These are phyloP conservation scores for Miopithecus talapoin DNA, from an alignment of 2,797 vertebrate genomes.

Conservation along the genomic window DNA sequence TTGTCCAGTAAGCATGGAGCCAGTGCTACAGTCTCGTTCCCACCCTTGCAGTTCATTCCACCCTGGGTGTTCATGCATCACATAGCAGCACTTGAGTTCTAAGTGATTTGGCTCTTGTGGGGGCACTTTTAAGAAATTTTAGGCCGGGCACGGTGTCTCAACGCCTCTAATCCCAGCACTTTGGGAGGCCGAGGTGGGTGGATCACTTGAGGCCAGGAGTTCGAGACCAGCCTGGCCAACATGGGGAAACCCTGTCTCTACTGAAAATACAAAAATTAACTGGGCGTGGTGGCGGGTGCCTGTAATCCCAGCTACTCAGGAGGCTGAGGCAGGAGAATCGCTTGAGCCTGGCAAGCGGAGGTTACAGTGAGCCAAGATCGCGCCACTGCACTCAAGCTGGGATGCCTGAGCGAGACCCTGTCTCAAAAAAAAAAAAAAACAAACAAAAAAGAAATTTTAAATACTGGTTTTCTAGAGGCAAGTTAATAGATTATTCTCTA, in stretches of 20 bases:
- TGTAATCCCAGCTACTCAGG: neutral
- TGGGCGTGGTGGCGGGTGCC: fast-evolving
- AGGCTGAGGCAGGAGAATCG: neutral
- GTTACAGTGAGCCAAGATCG: neutral
- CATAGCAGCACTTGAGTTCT: neutral
- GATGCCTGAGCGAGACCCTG: neutral
- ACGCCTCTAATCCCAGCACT: neutral
- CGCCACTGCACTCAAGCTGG: neutral
- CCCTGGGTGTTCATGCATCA: neutral
- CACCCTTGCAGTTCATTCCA: neutral
- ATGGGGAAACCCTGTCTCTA: too few relatives aligned
- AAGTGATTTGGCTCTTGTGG: neutral
- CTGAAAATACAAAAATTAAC: neutral
- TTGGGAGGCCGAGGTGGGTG: neutral
- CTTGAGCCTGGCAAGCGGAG: neutral
- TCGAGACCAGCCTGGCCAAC: neutral
- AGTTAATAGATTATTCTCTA: neutral
- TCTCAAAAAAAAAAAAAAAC: neutral
- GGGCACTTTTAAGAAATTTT: neutral
- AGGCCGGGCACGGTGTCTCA: neutral
- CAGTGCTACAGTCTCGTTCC: too few relatives aligned
- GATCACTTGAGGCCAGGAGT: neutral
- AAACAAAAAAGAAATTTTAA: neutral
- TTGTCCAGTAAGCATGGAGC: neutral
- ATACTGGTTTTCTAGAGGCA: neutral